phyloP scores from a whole-genome alignment of 2,797 vertebrate species.

The Enteromius trimaculatus region DNA sequence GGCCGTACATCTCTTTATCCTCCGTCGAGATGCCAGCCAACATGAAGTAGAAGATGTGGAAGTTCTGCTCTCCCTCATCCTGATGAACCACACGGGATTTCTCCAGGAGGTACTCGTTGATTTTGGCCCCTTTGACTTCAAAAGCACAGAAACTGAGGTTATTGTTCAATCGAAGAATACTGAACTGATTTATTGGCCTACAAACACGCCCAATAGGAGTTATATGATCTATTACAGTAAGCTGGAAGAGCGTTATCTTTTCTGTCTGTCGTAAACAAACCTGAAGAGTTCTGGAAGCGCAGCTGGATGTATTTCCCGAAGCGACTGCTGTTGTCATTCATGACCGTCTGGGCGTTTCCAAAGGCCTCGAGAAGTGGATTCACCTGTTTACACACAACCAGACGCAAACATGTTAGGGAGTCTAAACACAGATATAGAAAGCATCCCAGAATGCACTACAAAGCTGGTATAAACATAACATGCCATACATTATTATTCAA shows the following conservation, averaged over 20 bases:
- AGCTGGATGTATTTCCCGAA: conserved; percentile 82
- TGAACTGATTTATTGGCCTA: not conserved
- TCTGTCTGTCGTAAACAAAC: conserved; percentile 56
- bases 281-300: conserved; percentile 74
- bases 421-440: not conserved
- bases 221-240: not conserved
- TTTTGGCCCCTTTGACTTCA: conserved; percentile 79
- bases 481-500: no score
- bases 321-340: conserved; percentile 82
- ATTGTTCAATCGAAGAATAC: not conserved
- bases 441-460: no score
- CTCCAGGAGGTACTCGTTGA: conserved; percentile 80
- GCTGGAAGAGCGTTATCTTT: not conserved
- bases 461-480: no score
- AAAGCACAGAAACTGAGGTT: not conserved
- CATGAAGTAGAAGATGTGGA: conserved; percentile 84
- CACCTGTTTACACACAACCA: conserved; percentile 65
- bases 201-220: not conserved
- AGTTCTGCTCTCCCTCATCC: conserved; percentile 78
- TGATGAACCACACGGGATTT: conserved; percentile 81
- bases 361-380: conserved; percentile 81
- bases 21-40: conserved; percentile 73
- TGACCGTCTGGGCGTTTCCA: conserved; percentile 81
- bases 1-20: conserved; percentile 78
- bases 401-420: not conserved